These are phyloP conservation scores for Clarias macrocephalus DNA, from an alignment of 2,113 vertebrate species.

Conservation along the genomic window DNA sequence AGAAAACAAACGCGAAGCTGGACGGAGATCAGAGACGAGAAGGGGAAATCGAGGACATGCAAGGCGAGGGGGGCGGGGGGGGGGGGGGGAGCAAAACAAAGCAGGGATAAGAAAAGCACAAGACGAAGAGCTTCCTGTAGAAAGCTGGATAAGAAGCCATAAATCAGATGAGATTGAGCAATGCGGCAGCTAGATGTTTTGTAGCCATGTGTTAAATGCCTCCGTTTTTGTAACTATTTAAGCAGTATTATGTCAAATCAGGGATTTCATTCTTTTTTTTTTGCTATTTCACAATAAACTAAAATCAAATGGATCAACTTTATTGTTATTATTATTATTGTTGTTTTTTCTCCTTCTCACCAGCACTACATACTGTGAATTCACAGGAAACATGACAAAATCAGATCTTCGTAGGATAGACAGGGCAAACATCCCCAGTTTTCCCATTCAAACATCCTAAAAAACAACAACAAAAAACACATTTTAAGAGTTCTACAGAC, in stretches of 20 bases:
- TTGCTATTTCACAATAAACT: conserved; percentile 30
- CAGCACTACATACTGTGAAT: neutral
- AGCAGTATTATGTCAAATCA: conserved; percentile 32
- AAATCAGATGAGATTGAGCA: neutral
- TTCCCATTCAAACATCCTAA: neutral
- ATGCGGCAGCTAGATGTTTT: neutral
- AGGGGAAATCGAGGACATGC: neutral
- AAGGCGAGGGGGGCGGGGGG: too few species aligned
- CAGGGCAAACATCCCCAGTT: neutral
- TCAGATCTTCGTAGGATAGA: neutral
- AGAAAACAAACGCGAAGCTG: neutral
- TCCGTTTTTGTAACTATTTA: neutral
- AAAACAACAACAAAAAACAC: too few species aligned
- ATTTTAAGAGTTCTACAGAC: neutral
- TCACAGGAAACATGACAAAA: neutral
- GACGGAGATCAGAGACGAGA: conserved; percentile 8
- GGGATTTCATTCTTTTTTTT: conserved; percentile 17
- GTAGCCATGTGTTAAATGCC: neutral
- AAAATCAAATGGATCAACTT: neutral
- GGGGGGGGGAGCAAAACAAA: neutral
- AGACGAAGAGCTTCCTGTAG: neutral
- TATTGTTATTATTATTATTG: neutral
- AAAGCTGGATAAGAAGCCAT: conserved; percentile 8
- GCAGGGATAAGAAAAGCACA: neutral
- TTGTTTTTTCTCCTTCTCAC: neutral